Evolutionary conservation across 2,113 vertebrate species (phyloP), one percentile per base, ranked within the genome.

Genomic region (Chiloscyllium plagiosum): DNA sequence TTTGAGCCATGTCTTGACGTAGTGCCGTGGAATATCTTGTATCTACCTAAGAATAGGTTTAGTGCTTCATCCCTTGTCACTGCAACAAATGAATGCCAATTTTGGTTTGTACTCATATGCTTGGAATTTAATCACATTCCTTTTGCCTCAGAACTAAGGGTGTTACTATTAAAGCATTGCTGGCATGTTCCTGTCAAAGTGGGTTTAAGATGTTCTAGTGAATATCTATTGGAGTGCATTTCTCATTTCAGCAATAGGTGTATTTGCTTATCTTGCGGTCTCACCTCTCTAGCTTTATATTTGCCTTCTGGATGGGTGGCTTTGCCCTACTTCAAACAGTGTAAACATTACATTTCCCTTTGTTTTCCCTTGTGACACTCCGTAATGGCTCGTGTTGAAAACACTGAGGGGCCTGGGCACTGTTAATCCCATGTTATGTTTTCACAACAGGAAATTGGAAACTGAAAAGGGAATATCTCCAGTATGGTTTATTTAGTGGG

Each of bases 371-470:
- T 33, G 87, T 90, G 87, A 61, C 87, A 61, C 50, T 37, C 17
- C 4, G 15, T 83, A 83, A 83, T 83, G n/a, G 56, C 61, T 52
- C 87, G 2, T 90, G 52, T 33, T 90, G 29, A 90, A 90, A 90
- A 61, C 56, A 90, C 24, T 65, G 52, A 90, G 87, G 13, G 87
- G 52, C 26, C 87, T 26, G 87, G 56, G 87, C 24, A 90, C 87
- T 61, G 10, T 61, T 90, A 56, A 90, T n/a, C 87, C 87, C 29
- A 3, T 90, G 87, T 90, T 33, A 90, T 90, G 87, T 90, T 90
- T 90, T 61, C 50, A 26, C 87, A 90, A 61, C 87, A 90, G 87
- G 87, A 90, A 90, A 90, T 90, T 90, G 47, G 87, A 90, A 90
- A 90, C 87, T 52, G 56, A 29, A 61, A 90, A 33, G 87, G 52